A percentile compares a stretch with the other conserved stretches of the same genome.
phyloP scores from a whole-genome alignment of 2,888 invertebrate genomes.

The Onthophagus sagittarius region DNA sequence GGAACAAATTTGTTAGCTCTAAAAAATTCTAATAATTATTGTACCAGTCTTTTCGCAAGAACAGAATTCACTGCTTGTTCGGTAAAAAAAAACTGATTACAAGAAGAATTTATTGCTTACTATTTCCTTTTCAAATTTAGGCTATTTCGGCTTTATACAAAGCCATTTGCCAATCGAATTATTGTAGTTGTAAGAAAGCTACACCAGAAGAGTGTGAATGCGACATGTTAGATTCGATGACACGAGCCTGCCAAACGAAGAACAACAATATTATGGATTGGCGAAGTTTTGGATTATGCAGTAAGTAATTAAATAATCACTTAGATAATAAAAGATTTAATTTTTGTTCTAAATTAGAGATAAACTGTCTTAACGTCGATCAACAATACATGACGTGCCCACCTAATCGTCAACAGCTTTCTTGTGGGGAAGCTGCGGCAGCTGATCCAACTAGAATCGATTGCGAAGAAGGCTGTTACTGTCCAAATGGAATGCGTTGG shows the following conservation, averaged over 20 bases:
- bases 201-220: constrained; percentile 10
- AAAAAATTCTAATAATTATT: neutral
- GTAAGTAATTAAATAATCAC: constrained; percentile 6
- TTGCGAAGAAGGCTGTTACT: constrained; percentile 15
- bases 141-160: neutral
- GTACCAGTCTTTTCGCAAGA: neutral
- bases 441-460: neutral
- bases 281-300: constrained; percentile 11
- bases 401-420: neutral
- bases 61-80: neutral
- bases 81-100: neutral
- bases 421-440: neutral
- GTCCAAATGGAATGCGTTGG: neutral
- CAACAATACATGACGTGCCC: neutral
- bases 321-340: neutral
- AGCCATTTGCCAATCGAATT: constrained; percentile 3
- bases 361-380: neutral
- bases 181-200: constrained; percentile 4
- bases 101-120: too few species aligned
- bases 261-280: neutral
- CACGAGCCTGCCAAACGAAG: neutral
- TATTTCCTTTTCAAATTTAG: too few species aligned
- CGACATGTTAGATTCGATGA: constrained; percentile 8
- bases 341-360: neutral
- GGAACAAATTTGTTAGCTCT: neutral